These are phyloP conservation scores for Carcina quercana DNA, from an alignment of 2,888 invertebrate genomes.

Conservation along the genomic window DNA sequence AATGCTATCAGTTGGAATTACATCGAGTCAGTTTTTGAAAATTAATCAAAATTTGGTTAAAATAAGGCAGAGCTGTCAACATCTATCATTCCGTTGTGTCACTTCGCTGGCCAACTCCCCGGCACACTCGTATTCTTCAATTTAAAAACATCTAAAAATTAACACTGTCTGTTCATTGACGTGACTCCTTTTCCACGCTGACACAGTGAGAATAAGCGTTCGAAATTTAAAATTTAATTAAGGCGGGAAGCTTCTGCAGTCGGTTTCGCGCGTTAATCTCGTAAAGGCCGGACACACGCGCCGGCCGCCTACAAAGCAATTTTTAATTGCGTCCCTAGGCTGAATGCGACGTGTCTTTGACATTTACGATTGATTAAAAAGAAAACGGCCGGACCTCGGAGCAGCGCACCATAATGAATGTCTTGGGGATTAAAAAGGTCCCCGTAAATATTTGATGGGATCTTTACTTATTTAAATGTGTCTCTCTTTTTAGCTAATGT, in stretches of 20 bases:
- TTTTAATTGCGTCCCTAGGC: conserved; percentile 56
- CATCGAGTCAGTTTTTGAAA: no score
- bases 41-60: no score
- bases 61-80: no score
- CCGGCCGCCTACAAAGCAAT: conserved; percentile 50
- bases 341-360: conserved; percentile 52
- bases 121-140: no score
- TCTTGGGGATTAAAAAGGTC: conserved; percentile 19
- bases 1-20: no score
- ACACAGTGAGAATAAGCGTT: conserved; percentile 32
- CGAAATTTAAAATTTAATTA: conserved; percentile 62
- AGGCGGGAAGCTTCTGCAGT: conserved; percentile 33
- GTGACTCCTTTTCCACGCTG: conserved; percentile 29
- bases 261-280: conserved; percentile 51
- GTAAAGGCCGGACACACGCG: conserved; percentile 49
- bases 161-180: no score
- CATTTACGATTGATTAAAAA: conserved; percentile 54
- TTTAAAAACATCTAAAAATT: no score
- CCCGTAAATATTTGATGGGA: conserved; percentile 12
- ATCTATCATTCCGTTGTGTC: no score
- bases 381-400: conserved; percentile 26
- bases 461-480: conserved; percentile 12
- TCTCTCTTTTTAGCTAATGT: no score
- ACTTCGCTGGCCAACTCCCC: no score
- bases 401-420: conserved; percentile 12